Conservation (phyloP, 2,888 invertebrate genomes). For the Hypomecis punctinalis region DNA sequence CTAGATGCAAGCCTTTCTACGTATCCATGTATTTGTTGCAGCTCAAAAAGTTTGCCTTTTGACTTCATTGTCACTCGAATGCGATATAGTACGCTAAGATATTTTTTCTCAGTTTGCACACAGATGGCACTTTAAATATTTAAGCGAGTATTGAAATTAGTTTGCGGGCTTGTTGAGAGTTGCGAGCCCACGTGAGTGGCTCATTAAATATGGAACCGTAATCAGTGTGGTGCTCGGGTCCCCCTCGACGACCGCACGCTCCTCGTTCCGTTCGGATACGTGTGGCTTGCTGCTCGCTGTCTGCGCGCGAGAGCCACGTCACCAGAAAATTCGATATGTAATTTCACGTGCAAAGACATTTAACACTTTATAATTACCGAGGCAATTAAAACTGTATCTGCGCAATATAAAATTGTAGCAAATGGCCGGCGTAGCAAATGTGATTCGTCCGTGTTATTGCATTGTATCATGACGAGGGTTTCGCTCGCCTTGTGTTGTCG, state of each 20-base stretch:
- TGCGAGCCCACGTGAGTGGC: conserved; percentile 71
- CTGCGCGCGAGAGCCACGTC: conserved; percentile 21
- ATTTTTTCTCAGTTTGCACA: conserved; percentile 38
- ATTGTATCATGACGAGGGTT: conserved; percentile 57
- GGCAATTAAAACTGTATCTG: conserved; percentile 36
- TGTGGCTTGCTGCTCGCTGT: conserved; percentile 42
- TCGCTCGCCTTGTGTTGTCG: conserved; percentile 62
- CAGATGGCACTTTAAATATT: conserved; percentile 59
- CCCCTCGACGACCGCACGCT: conserved; percentile 62
- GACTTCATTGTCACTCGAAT: conserved; percentile 16
- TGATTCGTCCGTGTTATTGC: conserved; percentile 47
- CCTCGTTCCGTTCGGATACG: conserved; percentile 59
- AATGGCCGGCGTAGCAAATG: conserved; percentile 48
- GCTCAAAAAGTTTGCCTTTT: conserved; percentile 10
- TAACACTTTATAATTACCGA: conserved; percentile 27
- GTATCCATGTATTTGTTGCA: conserved; percentile 17
- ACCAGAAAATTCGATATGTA: conserved; percentile 28
- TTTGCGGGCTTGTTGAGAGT: conserved; percentile 65
- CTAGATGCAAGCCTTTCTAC: conserved; percentile 54
- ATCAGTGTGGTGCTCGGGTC: conserved; percentile 76
- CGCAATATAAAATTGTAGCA: conserved; percentile 41
- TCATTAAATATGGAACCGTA: conserved; percentile 82
- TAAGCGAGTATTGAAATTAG: conserved; percentile 77
- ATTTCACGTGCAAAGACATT: conserved; percentile 23
- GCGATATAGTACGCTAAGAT: conserved; percentile 1